Base-by-base conservation (phyloP, 2,113 vertebrate species). In the Alaudala cheleensis region DNA sequence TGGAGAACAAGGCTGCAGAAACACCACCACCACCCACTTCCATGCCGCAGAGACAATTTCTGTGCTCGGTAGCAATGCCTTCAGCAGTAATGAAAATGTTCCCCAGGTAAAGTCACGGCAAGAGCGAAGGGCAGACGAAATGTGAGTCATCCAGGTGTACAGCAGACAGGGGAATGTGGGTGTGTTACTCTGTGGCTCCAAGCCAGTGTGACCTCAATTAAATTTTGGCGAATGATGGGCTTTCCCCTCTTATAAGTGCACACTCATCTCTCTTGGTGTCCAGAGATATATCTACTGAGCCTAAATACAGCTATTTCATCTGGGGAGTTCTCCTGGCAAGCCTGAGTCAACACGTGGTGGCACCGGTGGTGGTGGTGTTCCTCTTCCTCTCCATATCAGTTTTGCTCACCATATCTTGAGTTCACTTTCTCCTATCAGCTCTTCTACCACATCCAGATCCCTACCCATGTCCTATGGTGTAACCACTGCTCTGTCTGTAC, bases 131-230 rank as follows among this genome's bases (percentile, higher is more conserved):
- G 80, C 83, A 96, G 95, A 92, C 8, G 0, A 31, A 93, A 91
- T 0, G 4, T 95, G 95, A 95, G 51, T 95, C 94, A 96, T 62
- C n/a, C 56, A 58, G 40, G 60, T 67, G 53, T 28, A 60, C 0
- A 0, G 86, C 72, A 92, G 88, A 89, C 82, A 83, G 40, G 91
- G 78, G 93, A 97, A 96, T 88, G 84, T 92, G 90, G 90, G 95
- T 90, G 93, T 94, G 94, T 92, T 70, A 82, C 58, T 50, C 39
- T 25, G 54, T 94, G 92, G 95, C 92, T 85, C 66, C 42, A 80
- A 51, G 92, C 96, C 92, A 93, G 53, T 7, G 53, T 92, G 93
- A 95, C 93, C 81, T 96, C 92, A 94, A 87, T 91, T 85, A 93
- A 90, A 96, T 93, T 96, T 88, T 3, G 0, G 85, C 90, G 85